phyloP scores from a whole-genome alignment of 2,888 invertebrate species.

The Torymus tubicola region DNA sequence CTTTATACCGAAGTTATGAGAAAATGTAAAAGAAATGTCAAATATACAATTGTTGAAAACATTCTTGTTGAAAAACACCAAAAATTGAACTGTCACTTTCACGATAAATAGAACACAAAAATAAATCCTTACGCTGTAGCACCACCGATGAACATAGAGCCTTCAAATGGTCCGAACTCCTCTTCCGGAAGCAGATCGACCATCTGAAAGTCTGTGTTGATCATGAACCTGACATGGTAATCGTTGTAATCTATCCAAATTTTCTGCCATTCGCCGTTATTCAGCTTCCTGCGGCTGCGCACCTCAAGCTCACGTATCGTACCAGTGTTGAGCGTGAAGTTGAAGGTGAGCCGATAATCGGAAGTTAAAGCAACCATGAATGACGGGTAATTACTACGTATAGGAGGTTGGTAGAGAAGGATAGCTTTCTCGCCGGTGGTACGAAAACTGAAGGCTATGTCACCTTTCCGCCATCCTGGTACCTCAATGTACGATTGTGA shows the following conservation, averaged over 20 bases:
- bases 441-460: constrained; percentile 94
- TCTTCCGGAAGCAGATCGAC: constrained; percentile 89
- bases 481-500: constrained; percentile 95
- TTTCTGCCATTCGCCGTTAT: constrained; percentile 97
- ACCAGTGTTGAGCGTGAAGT: constrained; percentile 91
- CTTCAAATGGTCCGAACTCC: constrained; percentile 94
- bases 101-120: not conserved
- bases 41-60: too few species aligned
- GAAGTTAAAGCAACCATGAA: constrained; percentile 92
- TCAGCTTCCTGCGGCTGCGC: constrained; percentile 88
- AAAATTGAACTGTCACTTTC: too few species aligned
- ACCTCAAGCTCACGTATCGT: constrained; percentile 89
- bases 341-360: constrained; percentile 92
- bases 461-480: constrained; percentile 94
- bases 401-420: constrained; percentile 92
- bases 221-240: constrained; percentile 94
- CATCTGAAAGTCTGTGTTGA: constrained; percentile 93
- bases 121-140: constrained; percentile 87
- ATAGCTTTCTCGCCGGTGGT: constrained; percentile 94
- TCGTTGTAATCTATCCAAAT: constrained; percentile 97
- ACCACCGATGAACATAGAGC: constrained; percentile 95
- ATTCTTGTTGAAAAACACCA: too few species aligned
- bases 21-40: too few species aligned
- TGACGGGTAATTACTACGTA: constrained; percentile 91
- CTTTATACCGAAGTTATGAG: too few species aligned